A percentile compares a stretch with the other conserved stretches of the same genome.
phyloP scores from a whole-genome alignment of 1,140 invertebrate genomes.

The Drosophila equinoxialis region DNA sequence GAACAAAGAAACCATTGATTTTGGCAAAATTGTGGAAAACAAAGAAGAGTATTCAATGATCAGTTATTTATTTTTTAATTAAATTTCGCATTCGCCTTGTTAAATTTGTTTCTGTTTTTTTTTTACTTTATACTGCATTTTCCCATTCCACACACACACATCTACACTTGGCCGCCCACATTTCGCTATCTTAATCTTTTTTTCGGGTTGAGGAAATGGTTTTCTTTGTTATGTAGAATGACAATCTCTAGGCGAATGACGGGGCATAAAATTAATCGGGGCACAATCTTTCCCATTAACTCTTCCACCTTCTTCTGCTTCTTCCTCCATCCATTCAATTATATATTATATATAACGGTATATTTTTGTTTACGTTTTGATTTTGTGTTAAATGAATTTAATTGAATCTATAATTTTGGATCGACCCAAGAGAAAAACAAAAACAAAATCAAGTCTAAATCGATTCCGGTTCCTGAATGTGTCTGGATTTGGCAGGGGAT shows the following conservation, averaged over 20 bases:
- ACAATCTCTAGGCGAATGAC: constrained; percentile 54
- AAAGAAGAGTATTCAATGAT: constrained; percentile 18
- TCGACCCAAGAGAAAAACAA: constrained; percentile 21
- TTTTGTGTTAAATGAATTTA: constrained; percentile 34
- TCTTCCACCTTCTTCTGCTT: not conserved
- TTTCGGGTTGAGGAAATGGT: constrained; percentile 35
- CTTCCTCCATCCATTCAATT: constrained; percentile 1
- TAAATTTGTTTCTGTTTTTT: constrained; percentile 53
- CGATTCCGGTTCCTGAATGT: too few species aligned
- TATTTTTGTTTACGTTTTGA: constrained; percentile 50
- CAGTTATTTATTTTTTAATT: not conserved
- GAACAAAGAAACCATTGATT: too few species aligned
- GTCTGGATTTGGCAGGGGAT: too few species aligned
- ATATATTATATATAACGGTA: constrained; percentile 35
- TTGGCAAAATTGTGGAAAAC: too few species aligned
- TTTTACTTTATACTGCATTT: constrained; percentile 60
- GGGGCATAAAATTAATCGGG: constrained; percentile 55
- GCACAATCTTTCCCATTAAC: constrained; percentile 17
- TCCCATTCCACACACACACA: constrained; percentile 30
- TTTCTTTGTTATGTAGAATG: constrained; percentile 53
- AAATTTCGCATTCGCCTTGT: constrained; percentile 44
- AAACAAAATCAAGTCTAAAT: too few species aligned
- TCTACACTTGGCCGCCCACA: constrained; percentile 9
- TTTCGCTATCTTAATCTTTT: not conserved
- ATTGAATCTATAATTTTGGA: not conserved